phyloP scores from a whole-genome alignment of 2,113 vertebrate genomes.

The Cyphomyrus discorhynchus region DNA sequence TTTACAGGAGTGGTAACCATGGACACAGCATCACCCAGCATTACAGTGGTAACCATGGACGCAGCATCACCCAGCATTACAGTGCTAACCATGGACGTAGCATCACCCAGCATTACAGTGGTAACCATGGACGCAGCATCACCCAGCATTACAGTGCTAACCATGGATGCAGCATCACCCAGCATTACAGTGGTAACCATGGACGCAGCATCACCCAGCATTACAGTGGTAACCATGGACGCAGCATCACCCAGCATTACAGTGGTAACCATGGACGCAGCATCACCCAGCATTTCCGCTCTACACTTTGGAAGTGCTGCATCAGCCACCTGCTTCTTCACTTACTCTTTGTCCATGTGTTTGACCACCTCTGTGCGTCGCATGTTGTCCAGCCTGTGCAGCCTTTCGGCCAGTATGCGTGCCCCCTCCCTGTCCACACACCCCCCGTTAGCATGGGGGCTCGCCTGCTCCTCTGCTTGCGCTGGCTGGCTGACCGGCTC shows the following conservation, averaged over 20 bases:
- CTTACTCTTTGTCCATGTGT: conserved; percentile 70
- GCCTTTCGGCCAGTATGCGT: conserved; percentile 50
- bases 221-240: not conserved
- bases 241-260: not conserved
- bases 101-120: not conserved
- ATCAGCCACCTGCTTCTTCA: not conserved
- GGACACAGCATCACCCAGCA: not conserved
- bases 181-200: not conserved
- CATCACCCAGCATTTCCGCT: not conserved
- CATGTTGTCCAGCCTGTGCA: conserved; percentile 55
- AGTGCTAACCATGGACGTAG: not conserved
- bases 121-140: not conserved
- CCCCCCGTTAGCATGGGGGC: conserved; percentile 35
- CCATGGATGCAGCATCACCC: not conserved
- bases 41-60: too few species aligned
- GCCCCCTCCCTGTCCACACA: conserved; percentile 47
- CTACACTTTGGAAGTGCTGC: not conserved
- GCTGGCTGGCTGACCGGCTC: not conserved
- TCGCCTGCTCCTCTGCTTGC: not conserved
- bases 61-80: not conserved
- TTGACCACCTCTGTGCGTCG: conserved; percentile 60
- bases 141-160: not conserved
- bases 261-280: not conserved
- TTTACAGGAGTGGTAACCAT: not conserved
- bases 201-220: not conserved